Evolutionary conservation across 2,797 vertebrate genomes (phyloP).

Genomic region (Mormyrops attenuatus): DNA sequence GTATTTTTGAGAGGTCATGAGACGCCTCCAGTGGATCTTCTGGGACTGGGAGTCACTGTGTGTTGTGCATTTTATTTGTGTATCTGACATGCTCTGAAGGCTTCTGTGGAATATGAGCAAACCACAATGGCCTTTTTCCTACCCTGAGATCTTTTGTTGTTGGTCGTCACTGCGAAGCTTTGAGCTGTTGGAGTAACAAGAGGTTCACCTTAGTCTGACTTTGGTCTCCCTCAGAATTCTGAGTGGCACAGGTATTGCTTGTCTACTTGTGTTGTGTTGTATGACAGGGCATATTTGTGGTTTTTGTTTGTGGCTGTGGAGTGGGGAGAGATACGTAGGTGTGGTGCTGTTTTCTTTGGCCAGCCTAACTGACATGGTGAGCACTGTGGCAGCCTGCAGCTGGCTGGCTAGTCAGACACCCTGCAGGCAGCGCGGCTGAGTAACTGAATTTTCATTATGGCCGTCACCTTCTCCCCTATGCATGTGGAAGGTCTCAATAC

Average conservation of each 20-base stretch:
- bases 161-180: not conserved
- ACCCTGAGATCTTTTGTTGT: not conserved
- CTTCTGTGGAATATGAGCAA: not conserved
- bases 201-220: conserved; percentile 1
- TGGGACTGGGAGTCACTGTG: not conserved
- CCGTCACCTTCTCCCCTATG: not conserved
- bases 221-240: not conserved
- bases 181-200: not conserved
- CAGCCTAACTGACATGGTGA: not conserved
- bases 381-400: not conserved
- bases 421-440: not conserved
- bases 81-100: not conserved
- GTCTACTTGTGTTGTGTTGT: not conserved
- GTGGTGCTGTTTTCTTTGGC: conserved; percentile 15
- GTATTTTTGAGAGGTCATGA: not conserved
- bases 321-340: not conserved
- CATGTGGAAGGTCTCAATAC: not conserved
- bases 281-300: not conserved
- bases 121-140: not conserved
- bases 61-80: not conserved
- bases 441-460: not conserved
- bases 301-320: conserved; percentile 9
- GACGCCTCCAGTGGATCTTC: not conserved
- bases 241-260: not conserved
- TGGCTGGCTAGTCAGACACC: not conserved